Evolutionary conservation across 2,113 vertebrate species (phyloP).

Genomic region (Nibea coibor): DNA sequence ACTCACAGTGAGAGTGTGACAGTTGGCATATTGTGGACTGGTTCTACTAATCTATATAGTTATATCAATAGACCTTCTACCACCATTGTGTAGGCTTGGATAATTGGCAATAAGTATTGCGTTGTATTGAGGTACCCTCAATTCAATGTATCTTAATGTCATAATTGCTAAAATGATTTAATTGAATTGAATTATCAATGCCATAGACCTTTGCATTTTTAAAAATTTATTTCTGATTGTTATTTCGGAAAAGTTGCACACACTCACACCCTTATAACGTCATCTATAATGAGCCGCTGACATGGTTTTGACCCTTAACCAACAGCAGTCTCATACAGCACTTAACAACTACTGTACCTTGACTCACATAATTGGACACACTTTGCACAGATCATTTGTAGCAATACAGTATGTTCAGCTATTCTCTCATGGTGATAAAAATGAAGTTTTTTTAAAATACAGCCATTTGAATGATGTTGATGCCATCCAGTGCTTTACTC

Average conservation of each 20-base stretch:
- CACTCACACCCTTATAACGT: background rate
- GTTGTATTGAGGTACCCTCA: background rate
- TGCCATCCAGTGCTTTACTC: background rate
- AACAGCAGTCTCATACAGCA: background rate
- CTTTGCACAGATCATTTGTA: background rate
- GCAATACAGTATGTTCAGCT: background rate
- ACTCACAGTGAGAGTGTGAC: too few relatives aligned
- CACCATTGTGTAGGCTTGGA: too few relatives aligned
- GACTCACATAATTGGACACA: slow-evolving; percentile 5
- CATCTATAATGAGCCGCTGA: background rate
- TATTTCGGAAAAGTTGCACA: background rate
- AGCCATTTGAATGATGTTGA: background rate
- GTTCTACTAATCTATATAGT: too few relatives aligned
- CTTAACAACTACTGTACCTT: too few relatives aligned
- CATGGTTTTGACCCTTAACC: background rate
- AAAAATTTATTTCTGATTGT: background rate
- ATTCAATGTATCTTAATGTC: background rate
- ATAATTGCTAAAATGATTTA: background rate
- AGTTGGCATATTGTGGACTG: too few relatives aligned
- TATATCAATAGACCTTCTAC: too few relatives aligned
- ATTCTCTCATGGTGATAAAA: background rate
- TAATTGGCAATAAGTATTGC: too few relatives aligned
- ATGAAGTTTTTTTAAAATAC: background rate
- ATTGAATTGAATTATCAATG: background rate
- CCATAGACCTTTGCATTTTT: background rate